Evolutionary conservation across 2,888 invertebrate genomes (phyloP), one percentile per base, ranked within the genome.

Genomic region (Platycnemis pennipes): DNA sequence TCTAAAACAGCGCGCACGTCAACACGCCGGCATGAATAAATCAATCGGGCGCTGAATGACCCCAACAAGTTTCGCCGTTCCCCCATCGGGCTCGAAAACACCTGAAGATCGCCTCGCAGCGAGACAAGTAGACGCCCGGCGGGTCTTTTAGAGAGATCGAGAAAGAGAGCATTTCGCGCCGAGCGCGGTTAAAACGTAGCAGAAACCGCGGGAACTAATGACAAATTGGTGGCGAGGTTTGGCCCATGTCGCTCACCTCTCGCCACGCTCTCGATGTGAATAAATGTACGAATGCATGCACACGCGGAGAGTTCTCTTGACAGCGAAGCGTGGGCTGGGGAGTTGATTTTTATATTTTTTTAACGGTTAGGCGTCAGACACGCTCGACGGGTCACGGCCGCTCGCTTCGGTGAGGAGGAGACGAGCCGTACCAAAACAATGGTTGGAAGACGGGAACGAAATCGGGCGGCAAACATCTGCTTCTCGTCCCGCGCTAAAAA

Each of bases 381-480:
- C 77, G 77, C 77, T 77, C 77, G 37, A 37, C 31, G 77, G 11
- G 77, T 77, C 77, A 77, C 77, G 77, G 77, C 77, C 37, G 77
- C 77, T 77, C 77, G 77, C 31, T 77, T 26, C 77, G 77, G 37
- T 37, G 77, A n/a, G 37, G 37, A 77, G 2, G 37, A 37, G 77
- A 3, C 77, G 77, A n/a, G 77, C 13, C 77, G 37, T 31, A n/a
- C 13, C 77, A 77, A 77, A 77, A 77, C 77, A 77, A 77, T 37
- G 77, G 77, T 0, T 49, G 49, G 49, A 49, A 49, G 49, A 16
- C 49, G 49, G 1, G 49, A 49, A 19, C 13, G 49, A 49, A 2
- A 19, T 5, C 22, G 11, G 22, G 56, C 56, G 22, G 5, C 26
- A 63, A 26, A 19, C 26, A 63, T 63, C 63, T 63, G 63, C 63